Base-by-base conservation (phyloP, 92 coral and sea anemone species). In the Zoanthus gigantus region DNA sequence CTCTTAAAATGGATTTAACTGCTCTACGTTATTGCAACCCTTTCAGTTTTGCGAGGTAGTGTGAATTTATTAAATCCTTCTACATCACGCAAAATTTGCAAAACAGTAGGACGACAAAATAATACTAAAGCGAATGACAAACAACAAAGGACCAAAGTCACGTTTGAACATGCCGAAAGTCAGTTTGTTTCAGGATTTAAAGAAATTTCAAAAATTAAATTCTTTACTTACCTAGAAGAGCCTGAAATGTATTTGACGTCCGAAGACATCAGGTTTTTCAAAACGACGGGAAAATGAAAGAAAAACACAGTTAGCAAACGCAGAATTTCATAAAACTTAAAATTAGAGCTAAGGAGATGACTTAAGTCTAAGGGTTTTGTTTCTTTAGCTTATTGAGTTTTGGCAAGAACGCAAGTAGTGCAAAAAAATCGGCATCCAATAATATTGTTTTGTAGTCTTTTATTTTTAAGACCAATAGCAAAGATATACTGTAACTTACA, bases 161-260 rank as follows among this genome's bases (percentile, higher is more conserved):
- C 56, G 56, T 50, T 50, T 11, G 12, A 50, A 50, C 56, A 50
- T 7, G 12, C 12, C 12, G 56, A 50, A 50, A 50, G 56, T 11
- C 56, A 7, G 56, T 11, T 7, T 23, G 23, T 15, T 5, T 2
- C 6, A 13, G 66, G 18, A 5, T 0, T 14, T 63, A 9, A 17
- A 63, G 28, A 63, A 63, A 23, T n/a, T 63, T 16, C 10, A 63
- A 16, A 11, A 63, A 23, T 28, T 37, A 71, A 3, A 14, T 29
- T 29, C 78, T 0, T 77, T 15, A 92, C 92, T 89, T 83, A 90
- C 94, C 94, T 18, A 92, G 90, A 47, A 91, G 87, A 1, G 94
- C 93, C 92, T 92, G 79, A 15, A 8, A 3, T 32, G 14, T 77
- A 61, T 63, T 63, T 16, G 23, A 63, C 69, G n/a, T 67, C 52